Percentiles rank a stretch among this genome's conserved stretches.
Evolutionary conservation across 2,113 vertebrate genomes (phyloP).

Genomic region (Psophia crepitans): DNA sequence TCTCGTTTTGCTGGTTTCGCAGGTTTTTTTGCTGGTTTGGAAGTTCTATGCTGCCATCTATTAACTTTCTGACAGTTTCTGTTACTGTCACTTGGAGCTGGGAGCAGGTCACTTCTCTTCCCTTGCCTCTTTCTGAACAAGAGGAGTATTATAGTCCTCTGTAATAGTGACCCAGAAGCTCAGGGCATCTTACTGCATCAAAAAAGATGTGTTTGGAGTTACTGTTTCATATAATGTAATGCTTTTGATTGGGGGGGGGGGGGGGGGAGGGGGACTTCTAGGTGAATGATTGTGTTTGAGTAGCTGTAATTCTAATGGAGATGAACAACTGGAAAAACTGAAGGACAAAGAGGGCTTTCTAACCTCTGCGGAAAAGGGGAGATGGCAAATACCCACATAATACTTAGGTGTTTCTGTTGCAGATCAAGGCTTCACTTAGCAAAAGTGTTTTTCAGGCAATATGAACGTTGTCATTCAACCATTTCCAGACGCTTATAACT

Average conservation of each 20-base stretch:
- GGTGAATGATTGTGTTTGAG: neutral
- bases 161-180: neutral
- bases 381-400: accelerated
- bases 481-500: neutral
- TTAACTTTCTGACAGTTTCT: conserved; percentile 1
- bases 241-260: neutral
- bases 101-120: neutral
- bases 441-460: neutral
- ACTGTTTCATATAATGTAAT: neutral
- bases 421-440: neutral
- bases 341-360: neutral
- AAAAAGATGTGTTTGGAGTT: neutral
- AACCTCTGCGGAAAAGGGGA: neutral
- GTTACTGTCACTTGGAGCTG: neutral
- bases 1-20: neutral
- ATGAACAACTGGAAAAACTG: neutral
- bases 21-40: neutral
- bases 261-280: neutral
- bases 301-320: neutral
- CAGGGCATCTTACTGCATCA: neutral
- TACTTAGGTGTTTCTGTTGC: neutral
- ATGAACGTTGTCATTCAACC: neutral
- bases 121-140: neutral
- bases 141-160: neutral
- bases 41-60: neutral